Percentiles rank a stretch among this genome's conserved stretches.
Evolutionary conservation across 1,140 invertebrate genomes (phyloP).

Genomic region (Leptoteleia sp.): DNA sequence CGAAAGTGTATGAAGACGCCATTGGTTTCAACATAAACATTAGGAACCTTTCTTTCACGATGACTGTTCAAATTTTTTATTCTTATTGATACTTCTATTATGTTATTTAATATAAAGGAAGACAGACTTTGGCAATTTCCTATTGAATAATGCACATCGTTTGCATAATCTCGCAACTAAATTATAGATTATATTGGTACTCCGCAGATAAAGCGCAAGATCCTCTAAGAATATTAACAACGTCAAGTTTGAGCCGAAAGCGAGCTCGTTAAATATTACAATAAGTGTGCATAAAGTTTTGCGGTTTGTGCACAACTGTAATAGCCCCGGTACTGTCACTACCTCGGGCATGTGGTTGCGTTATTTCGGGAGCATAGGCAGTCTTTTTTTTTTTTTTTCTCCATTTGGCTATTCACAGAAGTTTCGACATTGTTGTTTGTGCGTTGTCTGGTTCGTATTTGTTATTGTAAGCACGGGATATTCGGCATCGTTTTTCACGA

Average conservation of each 20-base stretch:
- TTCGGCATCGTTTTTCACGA: constrained; percentile 37
- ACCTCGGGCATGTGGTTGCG: constrained; percentile 49
- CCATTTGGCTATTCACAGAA: constrained; percentile 40
- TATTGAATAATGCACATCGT: too few relatives aligned
- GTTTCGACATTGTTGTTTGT: constrained; percentile 58
- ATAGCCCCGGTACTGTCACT: constrained; percentile 53
- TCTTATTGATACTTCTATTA: too few relatives aligned
- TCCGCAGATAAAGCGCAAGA: constrained; percentile 22
- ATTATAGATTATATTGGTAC: constrained; percentile 27
- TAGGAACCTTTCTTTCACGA: too few relatives aligned
- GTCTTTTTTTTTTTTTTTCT: constrained; percentile 15
- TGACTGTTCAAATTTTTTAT: too few relatives aligned
- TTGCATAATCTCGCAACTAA: constrained; percentile 13
- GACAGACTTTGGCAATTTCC: too few relatives aligned
- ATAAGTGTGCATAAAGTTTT: constrained; percentile 49
- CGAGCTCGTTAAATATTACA: constrained; percentile 59
- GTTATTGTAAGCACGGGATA: constrained; percentile 50
- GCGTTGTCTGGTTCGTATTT: constrained; percentile 30
- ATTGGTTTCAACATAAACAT: too few relatives aligned
- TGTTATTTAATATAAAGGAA: too few relatives aligned
- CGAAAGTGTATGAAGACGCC: too few relatives aligned
- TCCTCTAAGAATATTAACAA: constrained; percentile 55
- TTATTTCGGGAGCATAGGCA: constrained; percentile 61
- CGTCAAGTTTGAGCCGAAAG: constrained; percentile 55
- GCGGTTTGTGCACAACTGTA: constrained; percentile 56